A percentile compares a stretch with the other conserved stretches of the same genome.
Conservation (phyloP, 2,113 vertebrate species). For the Percina caprodes region DNA sequence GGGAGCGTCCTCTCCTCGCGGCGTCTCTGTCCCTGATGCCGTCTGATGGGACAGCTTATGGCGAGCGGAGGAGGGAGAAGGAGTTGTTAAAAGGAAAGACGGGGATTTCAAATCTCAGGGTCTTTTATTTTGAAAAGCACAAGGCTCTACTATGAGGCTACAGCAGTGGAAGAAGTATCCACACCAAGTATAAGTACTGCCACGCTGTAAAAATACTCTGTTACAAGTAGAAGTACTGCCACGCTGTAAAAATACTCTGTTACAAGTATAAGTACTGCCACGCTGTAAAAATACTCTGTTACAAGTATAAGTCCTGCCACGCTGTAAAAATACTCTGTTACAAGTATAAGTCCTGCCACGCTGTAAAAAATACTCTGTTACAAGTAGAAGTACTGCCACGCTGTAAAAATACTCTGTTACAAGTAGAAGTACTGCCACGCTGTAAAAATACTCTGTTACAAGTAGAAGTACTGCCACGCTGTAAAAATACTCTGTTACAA, state of each 20-base stretch:
- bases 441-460: too few relatives aligned
- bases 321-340: too few relatives aligned
- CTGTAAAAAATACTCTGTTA: too few relatives aligned
- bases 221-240: too few relatives aligned
- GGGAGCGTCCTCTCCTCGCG: constrained; percentile 43
- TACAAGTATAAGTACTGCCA: accelerated
- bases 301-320: accelerated
- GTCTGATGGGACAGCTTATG: constrained; percentile 72
- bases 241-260: accelerated
- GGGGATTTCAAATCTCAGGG: not conserved
- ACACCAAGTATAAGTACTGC: too few relatives aligned
- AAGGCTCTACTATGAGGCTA: too few relatives aligned
- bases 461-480: accelerated
- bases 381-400: accelerated
- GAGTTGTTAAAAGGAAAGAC: constrained; percentile 50
- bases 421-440: accelerated
- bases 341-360: accelerated
- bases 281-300: too few relatives aligned
- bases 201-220: too few relatives aligned
- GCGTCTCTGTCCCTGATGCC: constrained; percentile 56
- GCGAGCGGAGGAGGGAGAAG: constrained; percentile 32
- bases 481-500: too few relatives aligned
- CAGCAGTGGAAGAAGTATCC: too few relatives aligned
- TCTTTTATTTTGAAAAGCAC: too few relatives aligned
- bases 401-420: too few relatives aligned